Evolutionary conservation across 2,113 vertebrate genomes (phyloP).

Genomic region (Spea bombifrons): DNA sequence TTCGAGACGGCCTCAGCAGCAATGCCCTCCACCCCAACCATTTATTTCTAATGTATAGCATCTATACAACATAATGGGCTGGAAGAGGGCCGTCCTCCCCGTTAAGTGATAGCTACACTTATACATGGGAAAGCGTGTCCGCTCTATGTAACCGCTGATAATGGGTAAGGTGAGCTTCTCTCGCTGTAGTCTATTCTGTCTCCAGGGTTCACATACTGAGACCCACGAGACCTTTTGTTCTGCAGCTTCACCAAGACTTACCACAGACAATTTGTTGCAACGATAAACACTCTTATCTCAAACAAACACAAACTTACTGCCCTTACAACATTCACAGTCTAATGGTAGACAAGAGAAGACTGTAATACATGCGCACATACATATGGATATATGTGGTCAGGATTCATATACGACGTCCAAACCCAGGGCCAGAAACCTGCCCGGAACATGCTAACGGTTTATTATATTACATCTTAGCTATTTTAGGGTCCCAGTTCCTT

Average conservation of each 20-base stretch:
- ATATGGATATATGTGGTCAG: too few species aligned
- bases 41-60: too few species aligned
- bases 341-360: neutral
- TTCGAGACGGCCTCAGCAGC: too few species aligned
- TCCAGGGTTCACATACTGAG: neutral
- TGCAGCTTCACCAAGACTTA: neutral
- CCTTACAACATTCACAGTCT: neutral
- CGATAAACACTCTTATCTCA: neutral
- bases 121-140: neutral
- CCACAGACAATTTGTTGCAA: neutral
- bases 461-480: too few species aligned
- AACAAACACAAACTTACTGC: neutral
- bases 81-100: neutral
- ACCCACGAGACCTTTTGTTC: slow-evolving; percentile 10
- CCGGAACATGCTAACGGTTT: too few species aligned
- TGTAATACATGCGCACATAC: neutral
- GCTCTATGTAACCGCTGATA: slow-evolving; percentile 3
- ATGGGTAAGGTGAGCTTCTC: neutral
- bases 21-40: too few species aligned
- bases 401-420: too few species aligned
- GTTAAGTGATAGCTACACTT: slow-evolving; percentile 23
- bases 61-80: too few species aligned
- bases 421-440: too few species aligned
- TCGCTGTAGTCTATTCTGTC: slow-evolving; percentile 2
- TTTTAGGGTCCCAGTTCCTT: too few species aligned